These are phyloP conservation scores for Pseudonaja textilis DNA, from an alignment of 2,113 vertebrate genomes.

Conservation along the genomic window DNA sequence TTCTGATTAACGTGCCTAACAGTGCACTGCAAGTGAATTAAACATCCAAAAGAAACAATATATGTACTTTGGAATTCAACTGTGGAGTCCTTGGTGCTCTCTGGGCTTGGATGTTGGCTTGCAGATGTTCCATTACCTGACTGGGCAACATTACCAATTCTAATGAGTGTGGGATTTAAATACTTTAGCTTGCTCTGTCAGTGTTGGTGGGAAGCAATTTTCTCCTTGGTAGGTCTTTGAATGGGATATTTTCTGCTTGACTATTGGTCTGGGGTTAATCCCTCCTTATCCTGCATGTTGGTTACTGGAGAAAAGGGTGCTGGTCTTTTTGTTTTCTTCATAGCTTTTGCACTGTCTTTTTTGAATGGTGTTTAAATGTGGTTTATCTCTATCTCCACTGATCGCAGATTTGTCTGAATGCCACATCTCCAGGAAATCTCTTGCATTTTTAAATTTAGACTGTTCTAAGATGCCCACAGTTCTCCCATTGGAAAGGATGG, in stretches of 20 bases:
- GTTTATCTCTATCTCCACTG: not conserved
- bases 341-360: not conserved
- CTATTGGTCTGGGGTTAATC: not conserved
- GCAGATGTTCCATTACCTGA: not conserved
- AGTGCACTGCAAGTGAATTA: not conserved
- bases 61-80: not conserved
- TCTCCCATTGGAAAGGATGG: not conserved
- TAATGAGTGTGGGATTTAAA: not conserved
- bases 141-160: not conserved
- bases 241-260: not conserved
- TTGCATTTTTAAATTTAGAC: not conserved
- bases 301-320: not conserved
- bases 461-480: not conserved
- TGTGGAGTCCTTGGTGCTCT: not conserved
- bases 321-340: not conserved
- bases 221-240: not conserved
- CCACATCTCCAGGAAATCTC: not conserved
- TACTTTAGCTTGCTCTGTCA: not conserved
- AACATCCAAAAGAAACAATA: not conserved
- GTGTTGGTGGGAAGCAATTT: not conserved
- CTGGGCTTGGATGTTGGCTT: not conserved
- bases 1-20: not conserved
- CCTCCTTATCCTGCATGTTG: not conserved
- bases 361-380: not conserved
- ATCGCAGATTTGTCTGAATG: not conserved